Conservation (phyloP, 2,797 vertebrate species). For the Percopsis omiscomaycus region DNA sequence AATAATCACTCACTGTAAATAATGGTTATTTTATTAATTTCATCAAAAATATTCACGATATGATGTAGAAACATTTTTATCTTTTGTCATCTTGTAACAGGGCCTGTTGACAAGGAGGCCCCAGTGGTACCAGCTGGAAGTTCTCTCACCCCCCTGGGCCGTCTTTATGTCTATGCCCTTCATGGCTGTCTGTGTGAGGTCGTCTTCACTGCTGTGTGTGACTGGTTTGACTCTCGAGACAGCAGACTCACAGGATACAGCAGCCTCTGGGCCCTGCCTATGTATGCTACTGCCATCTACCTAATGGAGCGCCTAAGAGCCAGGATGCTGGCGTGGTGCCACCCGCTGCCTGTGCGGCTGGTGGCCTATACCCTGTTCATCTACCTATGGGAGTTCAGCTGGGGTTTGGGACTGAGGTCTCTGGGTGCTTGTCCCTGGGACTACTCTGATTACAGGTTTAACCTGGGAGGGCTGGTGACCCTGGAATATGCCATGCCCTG, state of each 20-base stretch:
- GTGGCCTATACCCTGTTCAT: constrained; percentile 74
- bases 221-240: constrained; percentile 69
- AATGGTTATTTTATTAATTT: background rate
- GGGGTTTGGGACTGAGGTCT: constrained; percentile 67
- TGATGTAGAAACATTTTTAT: background rate
- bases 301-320: constrained; percentile 71
- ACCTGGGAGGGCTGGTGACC: constrained; percentile 77
- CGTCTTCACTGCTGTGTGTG: constrained; percentile 75
- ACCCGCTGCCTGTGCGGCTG: constrained; percentile 61
- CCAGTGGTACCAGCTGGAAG: background rate
- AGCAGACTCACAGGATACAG: constrained; percentile 73
- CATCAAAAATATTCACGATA: background rate
- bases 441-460: constrained; percentile 75
- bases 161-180: constrained; percentile 80
- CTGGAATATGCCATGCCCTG: constrained; percentile 79
- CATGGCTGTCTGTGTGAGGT: constrained; percentile 82
- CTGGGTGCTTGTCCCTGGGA: constrained; percentile 82
- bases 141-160: constrained; percentile 52
- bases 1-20: background rate
- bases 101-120: constrained; percentile 11
- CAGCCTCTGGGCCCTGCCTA: constrained; percentile 81
- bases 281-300: constrained; percentile 76
- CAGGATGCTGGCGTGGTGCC: constrained; percentile 50
- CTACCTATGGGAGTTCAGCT: constrained; percentile 80
- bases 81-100: constrained; percentile 33